Evolutionary conservation across 1,140 invertebrate genomes (phyloP).

Genomic region (Plectrocnemia conspersa): DNA sequence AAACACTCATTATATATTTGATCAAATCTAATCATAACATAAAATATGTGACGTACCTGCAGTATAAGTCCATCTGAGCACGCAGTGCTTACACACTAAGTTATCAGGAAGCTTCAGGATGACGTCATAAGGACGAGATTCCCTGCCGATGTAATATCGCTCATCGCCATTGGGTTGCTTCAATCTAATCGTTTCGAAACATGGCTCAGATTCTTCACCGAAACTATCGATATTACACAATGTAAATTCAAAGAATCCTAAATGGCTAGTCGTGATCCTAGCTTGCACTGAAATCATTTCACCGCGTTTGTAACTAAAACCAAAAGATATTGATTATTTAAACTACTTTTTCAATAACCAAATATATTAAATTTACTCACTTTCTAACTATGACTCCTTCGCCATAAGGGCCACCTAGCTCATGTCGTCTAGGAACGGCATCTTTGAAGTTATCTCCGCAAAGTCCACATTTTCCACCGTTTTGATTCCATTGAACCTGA

Average conservation of each 20-base stretch:
- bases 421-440: constrained; percentile 54
- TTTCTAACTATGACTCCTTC: constrained; percentile 50
- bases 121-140: constrained; percentile 18
- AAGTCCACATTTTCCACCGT: constrained; percentile 55
- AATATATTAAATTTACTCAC: constrained; percentile 11
- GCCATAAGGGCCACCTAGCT: constrained; percentile 57
- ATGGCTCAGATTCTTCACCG: constrained; percentile 48
- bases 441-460: constrained; percentile 55
- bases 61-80: constrained; percentile 58
- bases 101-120: constrained; percentile 41
- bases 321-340: constrained; percentile 19
- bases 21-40: background rate
- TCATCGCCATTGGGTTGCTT: constrained; percentile 39
- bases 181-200: constrained; percentile 47
- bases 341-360: background rate
- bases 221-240: constrained; percentile 45
- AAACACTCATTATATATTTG: background rate
- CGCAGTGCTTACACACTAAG: constrained; percentile 54
- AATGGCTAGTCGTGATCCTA: constrained; percentile 47
- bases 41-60: constrained; percentile 38
- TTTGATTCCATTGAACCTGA: constrained; percentile 45
- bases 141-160: constrained; percentile 26
- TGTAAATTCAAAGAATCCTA: constrained; percentile 50
- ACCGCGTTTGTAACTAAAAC: constrained; percentile 36
- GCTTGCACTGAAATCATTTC: constrained; percentile 39